Evolutionary conservation across 2,888 invertebrate species (phyloP).

Genomic region (Lepidochitona cinerea): DNA sequence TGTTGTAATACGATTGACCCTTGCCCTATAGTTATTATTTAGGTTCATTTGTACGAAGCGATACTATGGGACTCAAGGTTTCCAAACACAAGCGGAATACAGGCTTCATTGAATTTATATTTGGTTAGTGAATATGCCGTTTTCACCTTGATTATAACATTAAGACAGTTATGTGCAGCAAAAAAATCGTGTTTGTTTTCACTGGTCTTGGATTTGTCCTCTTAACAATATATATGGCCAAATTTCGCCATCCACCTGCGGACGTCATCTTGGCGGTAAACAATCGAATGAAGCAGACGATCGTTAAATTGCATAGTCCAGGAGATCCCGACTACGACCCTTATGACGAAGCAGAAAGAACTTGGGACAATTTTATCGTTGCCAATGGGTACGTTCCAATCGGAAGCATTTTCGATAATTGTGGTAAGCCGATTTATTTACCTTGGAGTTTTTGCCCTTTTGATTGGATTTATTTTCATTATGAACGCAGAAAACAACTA

Average conservation of each 20-base stretch:
- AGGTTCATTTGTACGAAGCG: no score
- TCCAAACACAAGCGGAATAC: no score
- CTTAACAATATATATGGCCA: conserved; percentile 21
- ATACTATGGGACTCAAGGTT: no score
- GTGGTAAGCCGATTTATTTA: conserved; percentile 38
- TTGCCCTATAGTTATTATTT: no score
- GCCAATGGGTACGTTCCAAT: conserved; percentile 45
- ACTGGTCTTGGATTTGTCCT: neutral
- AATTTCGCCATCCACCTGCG: conserved; percentile 30
- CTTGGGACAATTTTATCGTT: conserved; percentile 47
- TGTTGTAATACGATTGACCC: no score
- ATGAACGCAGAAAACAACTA: no score
- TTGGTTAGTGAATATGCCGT: no score
- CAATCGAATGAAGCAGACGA: neutral
- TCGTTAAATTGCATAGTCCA: neutral
- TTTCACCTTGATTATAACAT: no score
- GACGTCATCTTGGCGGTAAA: conserved; percentile 15
- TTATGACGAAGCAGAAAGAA: conserved; percentile 21
- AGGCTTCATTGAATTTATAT: no score
- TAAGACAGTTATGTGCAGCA: neutral
- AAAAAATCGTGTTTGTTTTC: neutral
- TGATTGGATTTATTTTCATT: no score
- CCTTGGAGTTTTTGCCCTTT: no score
- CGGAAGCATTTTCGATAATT: conserved; percentile 49
- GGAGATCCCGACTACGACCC: conserved; percentile 1